Evolutionary conservation across 2,113 vertebrate species (phyloP).

Genomic region (Pomatostomus ruficeps): DNA sequence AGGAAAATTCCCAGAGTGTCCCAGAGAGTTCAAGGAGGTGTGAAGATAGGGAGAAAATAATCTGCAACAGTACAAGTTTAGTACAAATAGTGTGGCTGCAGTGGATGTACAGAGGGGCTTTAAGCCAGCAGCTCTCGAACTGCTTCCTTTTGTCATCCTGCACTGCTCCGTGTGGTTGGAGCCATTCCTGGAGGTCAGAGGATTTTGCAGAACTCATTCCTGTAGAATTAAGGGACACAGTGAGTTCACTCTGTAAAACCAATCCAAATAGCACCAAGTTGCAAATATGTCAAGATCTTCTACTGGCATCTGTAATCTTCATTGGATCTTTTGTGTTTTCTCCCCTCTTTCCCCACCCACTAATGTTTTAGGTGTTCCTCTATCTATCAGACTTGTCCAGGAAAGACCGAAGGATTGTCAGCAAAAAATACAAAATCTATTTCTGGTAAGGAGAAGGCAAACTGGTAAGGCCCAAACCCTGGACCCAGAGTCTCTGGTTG

Average conservation of each 20-base stretch:
- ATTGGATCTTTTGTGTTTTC: not conserved
- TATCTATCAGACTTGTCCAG: conserved; percentile 80
- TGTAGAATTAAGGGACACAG: not conserved
- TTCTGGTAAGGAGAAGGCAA: conserved; percentile 75
- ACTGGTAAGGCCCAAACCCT: not conserved
- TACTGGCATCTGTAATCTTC: not conserved
- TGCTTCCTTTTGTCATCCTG: not conserved
- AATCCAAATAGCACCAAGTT: not conserved
- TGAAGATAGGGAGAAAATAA: not conserved
- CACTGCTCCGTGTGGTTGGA: not conserved
- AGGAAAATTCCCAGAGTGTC: not conserved
- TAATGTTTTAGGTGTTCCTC: conserved; percentile 70
- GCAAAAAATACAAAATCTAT: conserved; percentile 84
- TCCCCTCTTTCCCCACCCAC: not conserved
- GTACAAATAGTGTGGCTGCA: not conserved
- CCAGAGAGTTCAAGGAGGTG: not conserved
- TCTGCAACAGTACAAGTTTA: not conserved
- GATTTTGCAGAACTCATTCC: not conserved
- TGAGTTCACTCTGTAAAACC: not conserved
- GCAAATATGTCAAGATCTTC: not conserved
- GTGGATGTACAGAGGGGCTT: not conserved
- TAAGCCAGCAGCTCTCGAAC: not conserved
- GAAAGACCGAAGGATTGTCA: conserved; percentile 78
- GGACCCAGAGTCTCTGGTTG: not conserved
- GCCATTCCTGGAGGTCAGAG: not conserved